Conservation (phyloP, 1,140 invertebrate species). For the Ceratina japonica region DNA sequence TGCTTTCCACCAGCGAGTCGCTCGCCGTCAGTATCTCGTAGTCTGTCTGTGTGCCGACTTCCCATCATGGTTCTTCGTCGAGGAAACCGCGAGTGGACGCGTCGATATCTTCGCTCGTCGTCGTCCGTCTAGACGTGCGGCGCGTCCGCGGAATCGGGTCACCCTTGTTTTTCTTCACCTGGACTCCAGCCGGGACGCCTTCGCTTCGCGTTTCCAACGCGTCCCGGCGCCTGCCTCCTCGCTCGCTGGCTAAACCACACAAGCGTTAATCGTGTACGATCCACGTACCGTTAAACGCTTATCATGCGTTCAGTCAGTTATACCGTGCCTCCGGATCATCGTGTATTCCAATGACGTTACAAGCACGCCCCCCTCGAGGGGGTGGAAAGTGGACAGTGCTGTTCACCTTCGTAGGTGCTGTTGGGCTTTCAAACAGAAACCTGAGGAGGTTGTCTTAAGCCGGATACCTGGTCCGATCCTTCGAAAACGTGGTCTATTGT, state of each 20-base stretch:
- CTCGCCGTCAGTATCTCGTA: too few relatives aligned
- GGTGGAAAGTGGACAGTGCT: not conserved
- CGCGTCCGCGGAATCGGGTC: constrained; percentile 14
- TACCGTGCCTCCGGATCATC: not conserved
- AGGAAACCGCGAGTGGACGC: not conserved
- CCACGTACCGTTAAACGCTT: constrained; percentile 1
- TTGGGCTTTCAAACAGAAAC: too few relatives aligned
- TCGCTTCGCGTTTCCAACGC: not conserved
- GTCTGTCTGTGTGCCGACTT: too few relatives aligned
- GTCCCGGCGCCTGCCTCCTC: not conserved
- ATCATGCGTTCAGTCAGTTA: not conserved
- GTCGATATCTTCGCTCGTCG: not conserved
- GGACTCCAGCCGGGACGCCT: not conserved
- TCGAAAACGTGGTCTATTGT: too few relatives aligned
- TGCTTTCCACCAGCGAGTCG: not conserved
- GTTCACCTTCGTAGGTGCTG: too few relatives aligned
- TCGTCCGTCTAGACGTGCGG: not conserved
- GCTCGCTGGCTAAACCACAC: not conserved
- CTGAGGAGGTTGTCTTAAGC: too few relatives aligned
- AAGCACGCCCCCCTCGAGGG: not conserved
- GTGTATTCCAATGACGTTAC: not conserved
- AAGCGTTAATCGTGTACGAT: constrained; percentile 6
- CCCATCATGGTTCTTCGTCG: too few relatives aligned
- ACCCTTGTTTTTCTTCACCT: constrained; percentile 1
- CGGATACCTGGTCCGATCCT: too few relatives aligned